Evolutionary conservation across 1,140 invertebrate genomes (phyloP).

Genomic region (Cotesia vestalis): DNA sequence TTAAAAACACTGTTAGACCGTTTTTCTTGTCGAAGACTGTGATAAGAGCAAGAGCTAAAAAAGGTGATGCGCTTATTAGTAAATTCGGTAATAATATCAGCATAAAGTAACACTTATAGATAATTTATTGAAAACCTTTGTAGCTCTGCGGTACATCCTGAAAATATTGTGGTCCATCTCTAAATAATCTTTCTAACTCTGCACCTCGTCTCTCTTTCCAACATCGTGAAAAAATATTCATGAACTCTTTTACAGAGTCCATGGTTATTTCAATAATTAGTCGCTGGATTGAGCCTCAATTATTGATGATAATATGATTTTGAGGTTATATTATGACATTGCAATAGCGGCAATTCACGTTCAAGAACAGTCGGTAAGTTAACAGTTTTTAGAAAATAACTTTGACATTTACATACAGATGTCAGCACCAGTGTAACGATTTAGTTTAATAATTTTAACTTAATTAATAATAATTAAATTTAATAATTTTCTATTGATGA

Average conservation of each 20-base stretch:
- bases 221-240: slow-evolving; percentile 41
- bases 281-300: neutral
- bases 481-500: no score
- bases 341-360: no score
- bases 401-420: no score
- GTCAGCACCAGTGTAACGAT: no score
- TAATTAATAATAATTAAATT: no score
- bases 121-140: slow-evolving; percentile 40
- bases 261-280: slow-evolving; percentile 37
- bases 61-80: slow-evolving; percentile 9
- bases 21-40: slow-evolving; percentile 41
- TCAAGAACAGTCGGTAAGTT: no score
- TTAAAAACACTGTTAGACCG: slow-evolving; percentile 46
- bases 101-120: slow-evolving; percentile 18
- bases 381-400: no score
- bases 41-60: slow-evolving; percentile 43
- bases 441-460: no score
- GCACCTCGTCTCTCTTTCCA: slow-evolving; percentile 22
- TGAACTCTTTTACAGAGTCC: slow-evolving; percentile 46
- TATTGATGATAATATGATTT: no score
- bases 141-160: slow-evolving; percentile 43
- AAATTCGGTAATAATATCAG: slow-evolving; percentile 17
- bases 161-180: slow-evolving; percentile 41
- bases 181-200: slow-evolving; percentile 39
- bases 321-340: no score